phyloP scores from a whole-genome alignment of 2,113 vertebrate genomes.

The Mastomys natalensis region DNA sequence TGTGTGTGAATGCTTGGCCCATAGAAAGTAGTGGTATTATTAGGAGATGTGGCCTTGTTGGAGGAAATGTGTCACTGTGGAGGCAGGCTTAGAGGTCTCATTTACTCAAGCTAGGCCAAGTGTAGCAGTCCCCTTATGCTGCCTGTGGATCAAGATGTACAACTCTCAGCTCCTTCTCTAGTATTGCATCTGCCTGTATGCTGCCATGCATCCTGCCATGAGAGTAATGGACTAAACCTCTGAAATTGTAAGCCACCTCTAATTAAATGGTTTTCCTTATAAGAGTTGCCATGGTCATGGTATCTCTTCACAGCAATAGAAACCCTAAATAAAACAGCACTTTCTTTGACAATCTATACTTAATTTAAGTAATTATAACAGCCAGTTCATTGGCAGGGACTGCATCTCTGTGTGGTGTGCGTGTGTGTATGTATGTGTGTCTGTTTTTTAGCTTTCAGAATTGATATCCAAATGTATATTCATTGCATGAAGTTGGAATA shows the following conservation, averaged over 20 bases:
- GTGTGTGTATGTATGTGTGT: not conserved
- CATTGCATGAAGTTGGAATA: not conserved
- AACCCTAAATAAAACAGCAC: not conserved
- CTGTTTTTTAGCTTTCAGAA: not conserved
- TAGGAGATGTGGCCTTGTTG: too few species aligned
- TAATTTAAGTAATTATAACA: conserved; percentile 48
- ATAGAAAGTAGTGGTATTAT: too few species aligned
- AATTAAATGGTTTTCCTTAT: not conserved
- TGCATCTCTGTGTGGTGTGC: not conserved
- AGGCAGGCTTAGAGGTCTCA: not conserved
- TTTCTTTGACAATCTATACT: not conserved
- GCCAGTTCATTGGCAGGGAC: not conserved
- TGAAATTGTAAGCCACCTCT: not conserved
- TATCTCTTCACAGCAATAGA: not conserved
- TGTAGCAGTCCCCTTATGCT: not conserved
- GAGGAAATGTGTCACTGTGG: not conserved
- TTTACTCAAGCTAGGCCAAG: not conserved
- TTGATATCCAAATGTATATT: not conserved
- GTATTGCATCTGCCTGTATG: not conserved
- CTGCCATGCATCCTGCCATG: not conserved
- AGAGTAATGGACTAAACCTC: not conserved
- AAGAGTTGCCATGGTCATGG: not conserved
- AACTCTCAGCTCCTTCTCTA: not conserved
- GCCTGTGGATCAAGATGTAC: not conserved
- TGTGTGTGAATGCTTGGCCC: too few species aligned